Evolutionary conservation across 2,797 vertebrate species (phyloP), one percentile per base, ranked within the genome.

Genomic region (Alcedo atthis): DNA sequence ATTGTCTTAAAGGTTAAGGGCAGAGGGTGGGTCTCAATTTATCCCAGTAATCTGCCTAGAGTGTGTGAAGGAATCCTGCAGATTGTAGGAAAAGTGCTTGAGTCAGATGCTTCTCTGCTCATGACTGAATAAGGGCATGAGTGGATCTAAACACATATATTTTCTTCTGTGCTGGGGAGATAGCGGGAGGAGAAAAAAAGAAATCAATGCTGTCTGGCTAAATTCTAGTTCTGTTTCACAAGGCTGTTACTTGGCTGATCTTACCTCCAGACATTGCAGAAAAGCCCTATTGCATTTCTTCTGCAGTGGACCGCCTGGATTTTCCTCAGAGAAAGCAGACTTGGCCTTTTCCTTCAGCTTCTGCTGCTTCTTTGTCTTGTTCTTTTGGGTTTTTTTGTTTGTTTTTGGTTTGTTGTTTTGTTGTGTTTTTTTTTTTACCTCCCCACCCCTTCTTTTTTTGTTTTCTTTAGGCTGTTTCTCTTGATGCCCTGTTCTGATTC

Each of bases 61-160:
- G 77, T 83, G 70, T 9, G 18, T 2, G 0, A 51, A 74, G 85
- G 80, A 92, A 76, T 95, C 78, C 46, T 43, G 17, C 48, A 79
- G 70, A 55, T 85, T 67, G 48, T 67, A 62, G 68, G 43, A 92
- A 92, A 94, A 93, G 74, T 75, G 69, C 64, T 94, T 77, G 28
- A 94, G 67, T 95, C 94, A 95, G 90, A 88, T 78, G 48, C 67
- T 88, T 90, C 80, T 88, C 54, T 91, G 81, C 70, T 94, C 51
- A 51, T 74, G 89, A 78, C 70, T 95, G 84, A 83, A 45, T 70
- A 87, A 88, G 69, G 61, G 59, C 76, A 86, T 67, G 53, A 62
- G 81, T 54, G 87, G 90, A 86, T 93, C 92, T 90, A 87, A 92
- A 90, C 71, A 37, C 54, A 85, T 81, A 42, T 26, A 76, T 95